These are phyloP conservation scores for Holotrichia oblita DNA, from an alignment of 1,140 invertebrate species.

Conservation along the genomic window DNA sequence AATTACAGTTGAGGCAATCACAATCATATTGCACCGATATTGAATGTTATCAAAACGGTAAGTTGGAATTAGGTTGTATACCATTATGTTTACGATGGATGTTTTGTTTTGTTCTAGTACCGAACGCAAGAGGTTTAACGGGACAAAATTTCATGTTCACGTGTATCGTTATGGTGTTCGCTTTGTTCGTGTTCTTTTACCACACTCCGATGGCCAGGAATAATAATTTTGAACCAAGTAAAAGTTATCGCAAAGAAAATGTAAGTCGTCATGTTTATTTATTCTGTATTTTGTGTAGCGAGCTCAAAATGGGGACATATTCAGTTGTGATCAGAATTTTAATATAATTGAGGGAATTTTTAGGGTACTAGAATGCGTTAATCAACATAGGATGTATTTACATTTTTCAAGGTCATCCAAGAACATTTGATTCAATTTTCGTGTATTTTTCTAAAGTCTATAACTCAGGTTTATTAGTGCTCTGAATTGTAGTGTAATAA, in stretches of 20 bases:
- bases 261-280: conserved; percentile 44
- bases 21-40: conserved; percentile 87
- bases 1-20: conserved; percentile 81
- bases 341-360: too few relatives aligned
- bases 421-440: too few relatives aligned
- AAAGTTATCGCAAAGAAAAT: conserved; percentile 50
- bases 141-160: conserved; percentile 38
- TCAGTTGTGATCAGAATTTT: too few relatives aligned
- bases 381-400: too few relatives aligned
- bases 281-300: too few relatives aligned
- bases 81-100: not conserved
- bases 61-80: not conserved
- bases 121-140: not conserved
- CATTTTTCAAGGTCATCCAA: too few relatives aligned
- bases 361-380: too few relatives aligned
- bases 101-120: conserved; percentile 16
- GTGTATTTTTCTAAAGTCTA: too few relatives aligned
- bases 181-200: conserved; percentile 68
- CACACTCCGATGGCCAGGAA: conserved; percentile 64
- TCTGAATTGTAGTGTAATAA: too few relatives aligned
- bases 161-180: conserved; percentile 65
- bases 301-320: too few relatives aligned
- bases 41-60: conserved; percentile 76
- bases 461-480: too few relatives aligned
- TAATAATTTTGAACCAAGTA: conserved; percentile 48